A percentile compares a stretch with the other conserved stretches of the same genome.
Conservation (phyloP, 2,888 invertebrate genomes). For the Sarcophaga variegata region DNA sequence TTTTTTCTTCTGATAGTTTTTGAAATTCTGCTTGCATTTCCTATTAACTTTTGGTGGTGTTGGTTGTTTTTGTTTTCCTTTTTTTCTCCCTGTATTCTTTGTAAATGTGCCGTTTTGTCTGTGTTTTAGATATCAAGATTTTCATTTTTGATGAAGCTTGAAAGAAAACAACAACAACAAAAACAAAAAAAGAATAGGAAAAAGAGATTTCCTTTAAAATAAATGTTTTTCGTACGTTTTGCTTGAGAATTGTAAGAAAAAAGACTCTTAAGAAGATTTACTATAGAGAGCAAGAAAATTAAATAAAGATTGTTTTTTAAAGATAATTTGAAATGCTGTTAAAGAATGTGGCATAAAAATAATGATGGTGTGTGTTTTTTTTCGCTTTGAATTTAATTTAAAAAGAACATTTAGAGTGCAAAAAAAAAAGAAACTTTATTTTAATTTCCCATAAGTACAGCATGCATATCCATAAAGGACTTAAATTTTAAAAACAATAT, state of each 20-base stretch:
- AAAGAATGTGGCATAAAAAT: constrained; percentile 75
- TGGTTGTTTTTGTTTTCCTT: neutral
- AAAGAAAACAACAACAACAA: constrained; percentile 41
- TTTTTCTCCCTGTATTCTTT: constrained; percentile 33
- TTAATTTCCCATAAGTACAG: neutral
- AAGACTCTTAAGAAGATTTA: neutral
- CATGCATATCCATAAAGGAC: too few relatives aligned
- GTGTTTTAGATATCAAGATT: constrained; percentile 69
- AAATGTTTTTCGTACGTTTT: neutral
- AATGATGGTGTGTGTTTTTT: constrained; percentile 40
- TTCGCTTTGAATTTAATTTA: neutral
- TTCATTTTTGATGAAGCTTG: constrained; percentile 68
- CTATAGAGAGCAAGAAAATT: constrained; percentile 23
- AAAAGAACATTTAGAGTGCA: neutral
- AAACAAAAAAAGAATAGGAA: constrained; percentile 11
- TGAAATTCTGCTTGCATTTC: constrained; percentile 1
- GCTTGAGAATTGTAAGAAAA: neutral
- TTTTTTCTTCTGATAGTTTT: constrained; percentile 25
- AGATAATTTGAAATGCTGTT: constrained; percentile 77
- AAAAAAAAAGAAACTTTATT: neutral
- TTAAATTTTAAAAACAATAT: too few relatives aligned
- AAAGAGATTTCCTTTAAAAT: constrained; percentile 32
- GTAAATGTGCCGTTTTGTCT: constrained; percentile 72
- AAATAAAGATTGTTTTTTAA: constrained; percentile 73
- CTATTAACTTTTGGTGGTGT: constrained; percentile 38